Base-by-base conservation (phyloP, 2,797 vertebrate species). In the Hyperoplus lanceolatus region DNA sequence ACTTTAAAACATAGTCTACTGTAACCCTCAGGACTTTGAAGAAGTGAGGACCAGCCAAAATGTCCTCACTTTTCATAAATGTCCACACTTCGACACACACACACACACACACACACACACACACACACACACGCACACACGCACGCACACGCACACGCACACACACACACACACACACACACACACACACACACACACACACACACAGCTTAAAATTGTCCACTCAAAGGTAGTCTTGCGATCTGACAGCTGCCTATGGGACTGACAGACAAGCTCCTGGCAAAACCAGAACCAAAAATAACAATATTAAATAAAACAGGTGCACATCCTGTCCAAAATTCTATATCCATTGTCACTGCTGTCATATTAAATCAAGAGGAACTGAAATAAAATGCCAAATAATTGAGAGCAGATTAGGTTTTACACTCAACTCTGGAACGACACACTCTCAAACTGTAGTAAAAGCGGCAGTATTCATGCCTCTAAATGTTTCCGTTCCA, bases 181-280 rank as follows among this genome's bases (percentile, higher is more conserved):
- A 41, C 73, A 55, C 29, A 62, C 41, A 21, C 11, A 74, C 21
- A 49, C 45, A 62, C 39, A 65, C 43, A 38, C 55, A 61, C 61
- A 55, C 60, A 78, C 3, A 64, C 59, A 3, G 46, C 14, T 61
- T 54, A 42, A 69, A 13, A 13, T 16, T 36, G 58, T 63, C 36
- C 14, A 50, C 61, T 57, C 43, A 61, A 38, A 82, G 43, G 48
- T 50, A 18, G 41, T n/a, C 14, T 42, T 56, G 60, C 63, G 68
- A 67, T 64, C 66, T 60, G 68, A 79, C 79, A 82, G 83, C 65
- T 76, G 62, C 53, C 69, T 71, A 1, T 55, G 45, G 75, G 75
- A 82, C 48, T 68, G 80, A 82, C 78, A 79, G 57, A 73, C 16
- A 57, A 39, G 70, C 77, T 84, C 67, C 45, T 64, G 38, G 62